Conservation (phyloP, 1,140 invertebrate species). For the Neodiprion fabricii region DNA sequence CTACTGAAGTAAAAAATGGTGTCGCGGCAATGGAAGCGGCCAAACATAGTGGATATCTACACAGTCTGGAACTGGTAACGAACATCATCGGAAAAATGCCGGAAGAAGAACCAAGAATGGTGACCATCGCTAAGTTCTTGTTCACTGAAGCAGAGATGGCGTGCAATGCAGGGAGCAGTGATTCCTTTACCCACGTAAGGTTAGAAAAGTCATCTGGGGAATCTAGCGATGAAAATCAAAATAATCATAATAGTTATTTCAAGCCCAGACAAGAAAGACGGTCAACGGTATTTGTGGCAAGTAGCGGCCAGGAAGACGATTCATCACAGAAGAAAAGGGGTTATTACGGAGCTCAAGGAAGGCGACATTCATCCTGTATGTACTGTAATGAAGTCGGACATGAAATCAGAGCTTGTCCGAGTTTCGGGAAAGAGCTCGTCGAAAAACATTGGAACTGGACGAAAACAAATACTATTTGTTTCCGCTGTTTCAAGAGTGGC, state of each 20-base stretch:
- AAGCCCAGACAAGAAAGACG: background rate
- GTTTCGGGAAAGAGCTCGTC: background rate
- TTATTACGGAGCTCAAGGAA: no score
- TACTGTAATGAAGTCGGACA: conserved; percentile 6
- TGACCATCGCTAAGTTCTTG: conserved; percentile 17
- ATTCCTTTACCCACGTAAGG: background rate
- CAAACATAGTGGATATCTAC: conserved; percentile 24
- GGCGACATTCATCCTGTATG: background rate
- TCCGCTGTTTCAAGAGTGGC: conserved; percentile 15
- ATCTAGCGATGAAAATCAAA: background rate
- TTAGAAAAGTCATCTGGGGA: background rate
- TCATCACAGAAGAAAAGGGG: background rate
- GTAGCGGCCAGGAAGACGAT: no score
- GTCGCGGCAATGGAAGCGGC: conserved; percentile 27
- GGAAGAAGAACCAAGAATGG: conserved; percentile 16
- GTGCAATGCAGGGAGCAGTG: conserved; percentile 20
- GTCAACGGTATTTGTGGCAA: background rate
- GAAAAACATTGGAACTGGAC: conserved; percentile 12
- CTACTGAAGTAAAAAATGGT: conserved; percentile 28
- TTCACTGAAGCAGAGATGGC: conserved; percentile 25
- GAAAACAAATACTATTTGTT: conserved; percentile 8
- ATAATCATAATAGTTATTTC: background rate
- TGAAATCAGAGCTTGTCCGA: background rate
- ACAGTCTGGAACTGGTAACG: conserved; percentile 25
- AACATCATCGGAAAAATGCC: conserved; percentile 25